These are phyloP conservation scores for Pecten maximus DNA, from an alignment of 2,888 invertebrate genomes.

Conservation along the genomic window DNA sequence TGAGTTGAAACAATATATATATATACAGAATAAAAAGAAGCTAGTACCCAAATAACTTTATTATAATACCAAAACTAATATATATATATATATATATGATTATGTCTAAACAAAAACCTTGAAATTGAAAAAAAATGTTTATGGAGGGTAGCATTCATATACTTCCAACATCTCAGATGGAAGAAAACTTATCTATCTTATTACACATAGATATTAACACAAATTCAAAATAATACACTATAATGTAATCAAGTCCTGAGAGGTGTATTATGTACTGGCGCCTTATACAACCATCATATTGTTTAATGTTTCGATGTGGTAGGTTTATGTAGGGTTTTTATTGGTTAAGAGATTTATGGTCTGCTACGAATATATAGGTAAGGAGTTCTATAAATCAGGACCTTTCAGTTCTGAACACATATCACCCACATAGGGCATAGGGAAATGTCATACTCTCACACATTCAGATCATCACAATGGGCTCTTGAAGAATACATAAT, in stretches of 20 bases:
- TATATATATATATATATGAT: too few species aligned
- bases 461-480: constrained; percentile 18
- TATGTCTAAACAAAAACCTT: too few species aligned
- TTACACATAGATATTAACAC: background rate
- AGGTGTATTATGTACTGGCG: background rate
- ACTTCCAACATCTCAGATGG: background rate
- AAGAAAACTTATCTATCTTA: background rate
- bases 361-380: constrained; percentile 30
- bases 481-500: background rate
- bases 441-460: background rate
- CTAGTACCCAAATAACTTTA: too few species aligned
- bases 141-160: background rate
- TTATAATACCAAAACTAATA: too few species aligned
- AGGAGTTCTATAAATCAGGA: constrained; percentile 30
- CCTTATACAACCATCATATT: background rate
- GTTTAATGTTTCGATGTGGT: constrained; percentile 35
- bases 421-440: constrained; percentile 9
- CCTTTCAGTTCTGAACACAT: constrained; percentile 20
- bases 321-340: constrained; percentile 7
- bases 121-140: background rate
- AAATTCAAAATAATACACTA: background rate
- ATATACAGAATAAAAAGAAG: too few species aligned
- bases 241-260: background rate
- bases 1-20: too few species aligned
- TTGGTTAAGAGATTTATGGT: background rate